Base-by-base conservation (phyloP, 2,113 vertebrate genomes). In the Rafetus swinhoei region DNA sequence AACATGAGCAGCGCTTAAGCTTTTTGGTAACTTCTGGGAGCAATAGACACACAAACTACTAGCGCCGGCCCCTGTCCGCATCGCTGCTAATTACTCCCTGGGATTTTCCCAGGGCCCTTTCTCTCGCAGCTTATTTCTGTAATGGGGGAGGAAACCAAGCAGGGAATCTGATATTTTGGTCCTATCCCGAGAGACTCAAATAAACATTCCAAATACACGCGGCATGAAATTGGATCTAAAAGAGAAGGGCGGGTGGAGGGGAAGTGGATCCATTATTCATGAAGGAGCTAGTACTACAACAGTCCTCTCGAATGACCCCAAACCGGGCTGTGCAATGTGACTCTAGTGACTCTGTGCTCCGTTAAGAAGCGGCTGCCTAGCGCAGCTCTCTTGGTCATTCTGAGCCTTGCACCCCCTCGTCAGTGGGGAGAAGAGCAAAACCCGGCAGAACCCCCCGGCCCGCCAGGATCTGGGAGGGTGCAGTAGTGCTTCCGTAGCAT, bases 191-290 rank as follows among this genome's bases (percentile, higher is more conserved):
- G 85, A 84, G 85, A 94, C 1, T 2, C 72, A 88, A 94, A 92
- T 59, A 72, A 57, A 24, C 24, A 4, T n/a, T 54, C 57, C 59
- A 93, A 72, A 29, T 81, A 45, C 87, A 13, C 45, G 79, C 82
- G 81, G 39, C 54, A n/a, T 87, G 97, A 97, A 96, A 94, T 3
- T 25, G 79, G 93, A 95, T 94, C 94, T 90, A 94, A 79, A 50
- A 52, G 86, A 60, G 59, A 90, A 90, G 79, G 89, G 65, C 65
- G 95, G 88, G 95, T 79, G 81, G 88, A 93, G 92, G 81, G 55
- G 84, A 95, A 55, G 16, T 45, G 52, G 35, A 94, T 95, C 35
- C 86, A 97, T 97, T 96, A 97, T 97, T 97, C 72, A 97, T 92
- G 72, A 95, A 89, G 85, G 95, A 91, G 89, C 88, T 62, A 86